Evolutionary conservation across 1,140 invertebrate genomes (phyloP).

Genomic region (Eriocheir sinensis): DNA sequence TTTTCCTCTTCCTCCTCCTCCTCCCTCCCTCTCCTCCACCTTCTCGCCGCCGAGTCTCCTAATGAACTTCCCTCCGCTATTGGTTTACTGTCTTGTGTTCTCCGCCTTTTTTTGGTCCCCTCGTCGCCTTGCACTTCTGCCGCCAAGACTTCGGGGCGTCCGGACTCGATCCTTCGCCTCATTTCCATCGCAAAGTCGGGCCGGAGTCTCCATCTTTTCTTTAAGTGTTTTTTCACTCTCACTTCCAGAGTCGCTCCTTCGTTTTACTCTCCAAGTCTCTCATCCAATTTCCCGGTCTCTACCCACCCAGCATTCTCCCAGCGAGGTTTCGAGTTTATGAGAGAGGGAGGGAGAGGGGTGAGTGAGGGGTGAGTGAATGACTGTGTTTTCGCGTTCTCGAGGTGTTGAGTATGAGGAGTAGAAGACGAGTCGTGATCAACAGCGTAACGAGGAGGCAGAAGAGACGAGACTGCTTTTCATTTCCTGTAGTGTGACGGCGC

Average conservation of each 20-base stretch:
- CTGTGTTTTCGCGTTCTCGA: background rate
- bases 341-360: background rate
- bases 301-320: background rate
- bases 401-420: background rate
- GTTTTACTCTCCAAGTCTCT: constrained; percentile 24
- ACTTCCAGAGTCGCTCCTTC: background rate
- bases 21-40: too few relatives aligned
- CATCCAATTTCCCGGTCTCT: constrained; percentile 13
- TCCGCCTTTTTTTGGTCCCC: background rate
- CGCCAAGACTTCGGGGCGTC: constrained; percentile 19
- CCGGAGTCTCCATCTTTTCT: background rate
- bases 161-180: constrained; percentile 6
- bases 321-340: background rate
- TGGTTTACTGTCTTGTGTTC: background rate
- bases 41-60: background rate
- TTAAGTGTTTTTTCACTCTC: background rate
- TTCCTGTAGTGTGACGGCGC: too few relatives aligned
- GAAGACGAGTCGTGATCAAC: background rate
- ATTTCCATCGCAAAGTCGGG: constrained; percentile 23
- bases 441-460: too few relatives aligned
- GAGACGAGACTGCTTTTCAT: too few relatives aligned
- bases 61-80: background rate
- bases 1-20: too few relatives aligned
- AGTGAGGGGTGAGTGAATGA: background rate
- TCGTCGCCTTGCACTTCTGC: background rate